Conservation (phyloP, 1,140 invertebrate species). For the Leucophenga varia region DNA sequence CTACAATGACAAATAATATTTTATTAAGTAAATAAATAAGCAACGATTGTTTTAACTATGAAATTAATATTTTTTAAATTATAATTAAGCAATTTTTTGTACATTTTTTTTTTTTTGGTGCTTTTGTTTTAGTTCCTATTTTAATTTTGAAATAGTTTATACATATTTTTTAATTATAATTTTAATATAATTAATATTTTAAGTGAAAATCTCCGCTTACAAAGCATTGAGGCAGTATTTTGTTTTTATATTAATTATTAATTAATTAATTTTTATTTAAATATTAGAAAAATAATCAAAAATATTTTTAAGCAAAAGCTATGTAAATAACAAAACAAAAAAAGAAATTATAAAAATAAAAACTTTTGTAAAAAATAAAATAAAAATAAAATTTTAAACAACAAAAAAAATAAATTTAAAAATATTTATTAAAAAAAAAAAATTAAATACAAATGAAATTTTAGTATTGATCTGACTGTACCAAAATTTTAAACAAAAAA, state of each 20-base stretch:
- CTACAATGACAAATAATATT: too few relatives aligned
- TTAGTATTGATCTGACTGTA: constrained; percentile 40
- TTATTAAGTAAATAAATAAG: constrained; percentile 8
- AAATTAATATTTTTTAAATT: constrained; percentile 13
- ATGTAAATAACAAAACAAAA: constrained; percentile 9
- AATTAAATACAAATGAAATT: constrained; percentile 23
- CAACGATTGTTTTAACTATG: too few relatives aligned
- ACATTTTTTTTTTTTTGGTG: constrained; percentile 35
- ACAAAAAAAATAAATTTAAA: constrained; percentile 3
- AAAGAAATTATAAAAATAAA: constrained; percentile 19
- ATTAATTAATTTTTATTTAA: too few relatives aligned
- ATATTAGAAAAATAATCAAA: constrained; percentile 9
- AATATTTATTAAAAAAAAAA: constrained; percentile 9
- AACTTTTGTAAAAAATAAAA: constrained; percentile 5
- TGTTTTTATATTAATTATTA: too few relatives aligned
- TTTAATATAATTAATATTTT: too few relatives aligned
- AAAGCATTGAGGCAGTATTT: too few relatives aligned
- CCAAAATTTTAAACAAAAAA: constrained; percentile 46
- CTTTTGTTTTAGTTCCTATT: constrained; percentile 53
- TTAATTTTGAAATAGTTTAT: too few relatives aligned
- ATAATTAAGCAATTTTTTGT: background rate
- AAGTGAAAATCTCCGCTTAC: constrained; percentile 7
- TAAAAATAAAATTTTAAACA: constrained; percentile 2
- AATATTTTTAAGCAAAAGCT: constrained; percentile 10
- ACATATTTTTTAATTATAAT: constrained; percentile 25